Percentiles rank a stretch among this genome's conserved stretches.
These are phyloP conservation scores for Paramuricea clavata DNA, from an alignment of 92 coral and sea anemone genomes.

Conservation along the genomic window DNA sequence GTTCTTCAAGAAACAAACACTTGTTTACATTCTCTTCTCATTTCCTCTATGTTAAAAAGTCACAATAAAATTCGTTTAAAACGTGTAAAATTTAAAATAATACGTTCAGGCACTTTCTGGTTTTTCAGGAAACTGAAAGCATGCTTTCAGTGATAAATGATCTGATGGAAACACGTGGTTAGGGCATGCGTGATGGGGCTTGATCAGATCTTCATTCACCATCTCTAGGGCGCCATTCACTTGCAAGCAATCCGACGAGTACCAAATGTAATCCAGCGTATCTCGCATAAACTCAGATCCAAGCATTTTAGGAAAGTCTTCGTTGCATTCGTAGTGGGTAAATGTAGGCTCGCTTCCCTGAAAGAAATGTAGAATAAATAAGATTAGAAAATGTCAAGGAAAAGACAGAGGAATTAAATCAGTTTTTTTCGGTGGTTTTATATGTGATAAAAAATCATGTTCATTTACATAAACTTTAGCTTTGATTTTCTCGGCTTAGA, in stretches of 20 bases:
- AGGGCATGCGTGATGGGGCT: constrained; percentile 39
- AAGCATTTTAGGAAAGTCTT: neutral
- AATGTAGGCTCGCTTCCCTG: constrained; percentile 85
- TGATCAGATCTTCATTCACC: constrained; percentile 15
- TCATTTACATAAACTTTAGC: too few relatives aligned
- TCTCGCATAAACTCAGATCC: neutral
- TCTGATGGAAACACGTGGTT: constrained; percentile 46
- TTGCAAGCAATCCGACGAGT: constrained; percentile 23
- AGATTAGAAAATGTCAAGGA: neutral
- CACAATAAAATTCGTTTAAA: neutral
- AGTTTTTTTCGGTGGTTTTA: too few relatives aligned
- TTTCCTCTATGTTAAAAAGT: too few relatives aligned
- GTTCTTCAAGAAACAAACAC: neutral
- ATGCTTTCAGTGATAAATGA: constrained; percentile 50
- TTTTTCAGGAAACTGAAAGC: constrained; percentile 23
- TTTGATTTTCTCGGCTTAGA: too few relatives aligned
- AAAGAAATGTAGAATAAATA: neutral
- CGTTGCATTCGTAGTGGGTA: constrained; percentile 69
- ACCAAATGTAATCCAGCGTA: constrained; percentile 49
- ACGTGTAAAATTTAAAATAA: neutral
- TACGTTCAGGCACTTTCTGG: neutral
- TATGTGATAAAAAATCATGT: too few relatives aligned
- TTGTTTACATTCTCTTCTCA: too few relatives aligned
- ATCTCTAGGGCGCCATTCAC: constrained; percentile 36
- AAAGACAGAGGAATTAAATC: too few relatives aligned